These are phyloP conservation scores for Albula goreensis DNA, from an alignment of 2,113 vertebrate genomes.

Conservation along the genomic window DNA sequence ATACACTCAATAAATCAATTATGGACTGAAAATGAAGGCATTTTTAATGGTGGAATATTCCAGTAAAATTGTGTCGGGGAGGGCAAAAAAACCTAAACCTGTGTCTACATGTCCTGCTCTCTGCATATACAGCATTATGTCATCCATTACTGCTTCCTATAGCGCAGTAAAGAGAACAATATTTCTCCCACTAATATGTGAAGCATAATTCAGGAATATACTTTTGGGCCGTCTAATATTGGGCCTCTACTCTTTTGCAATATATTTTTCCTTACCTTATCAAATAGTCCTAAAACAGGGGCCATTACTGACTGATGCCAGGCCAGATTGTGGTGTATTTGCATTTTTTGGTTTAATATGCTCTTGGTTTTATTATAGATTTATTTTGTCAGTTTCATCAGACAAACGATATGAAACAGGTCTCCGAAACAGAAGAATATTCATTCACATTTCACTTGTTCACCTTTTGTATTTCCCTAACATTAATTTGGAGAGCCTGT, in stretches of 20 bases:
- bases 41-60: constrained; percentile 40
- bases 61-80: constrained; percentile 34
- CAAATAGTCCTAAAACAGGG: too few relatives aligned
- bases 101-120: background rate
- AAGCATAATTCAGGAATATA: background rate
- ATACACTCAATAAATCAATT: constrained; percentile 54
- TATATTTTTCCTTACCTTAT: background rate
- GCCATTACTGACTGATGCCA: too few relatives aligned
- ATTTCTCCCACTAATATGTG: background rate
- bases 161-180: background rate
- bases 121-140: background rate
- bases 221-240: background rate
- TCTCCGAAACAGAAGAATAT: too few relatives aligned
- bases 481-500: too few relatives aligned
- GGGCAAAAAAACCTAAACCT: background rate
- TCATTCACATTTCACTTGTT: too few relatives aligned
- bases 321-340: too few relatives aligned
- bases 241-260: background rate
- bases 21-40: background rate
- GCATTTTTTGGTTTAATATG: too few relatives aligned
- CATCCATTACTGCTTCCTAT: background rate
- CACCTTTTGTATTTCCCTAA: too few relatives aligned
- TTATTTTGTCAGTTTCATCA: background rate
- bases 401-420: background rate
- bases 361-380: too few relatives aligned